phyloP scores from a whole-genome alignment of 37 sponge, comb jelly and placozoan genomes.

The Lycopodina hypogea region DNA sequence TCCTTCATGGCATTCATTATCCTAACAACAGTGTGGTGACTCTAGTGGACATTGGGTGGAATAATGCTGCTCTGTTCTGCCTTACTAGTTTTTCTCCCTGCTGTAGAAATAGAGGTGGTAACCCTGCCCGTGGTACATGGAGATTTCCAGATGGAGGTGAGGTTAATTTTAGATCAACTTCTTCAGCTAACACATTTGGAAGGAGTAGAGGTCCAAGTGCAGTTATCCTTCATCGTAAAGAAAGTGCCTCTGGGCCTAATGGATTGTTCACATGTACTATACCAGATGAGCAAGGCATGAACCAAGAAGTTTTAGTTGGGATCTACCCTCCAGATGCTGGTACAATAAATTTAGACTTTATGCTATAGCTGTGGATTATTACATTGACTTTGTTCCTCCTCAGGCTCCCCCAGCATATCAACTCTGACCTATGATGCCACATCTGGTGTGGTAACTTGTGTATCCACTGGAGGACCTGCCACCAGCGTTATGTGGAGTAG shows the following conservation, averaged over 20 bases:
- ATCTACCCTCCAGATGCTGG: background rate
- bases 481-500: constrained; percentile 29
- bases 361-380: background rate
- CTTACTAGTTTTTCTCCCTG: background rate
- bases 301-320: constrained; percentile 23
- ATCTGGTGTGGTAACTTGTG: constrained; percentile 13
- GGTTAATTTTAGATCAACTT: background rate
- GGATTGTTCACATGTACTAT: constrained; percentile 26
- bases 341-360: background rate
- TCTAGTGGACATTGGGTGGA: constrained; percentile 4
- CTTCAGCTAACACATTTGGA: background rate
- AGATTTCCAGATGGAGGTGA: background rate
- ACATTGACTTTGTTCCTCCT: background rate
- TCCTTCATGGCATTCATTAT: background rate
- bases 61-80: constrained; percentile 8
- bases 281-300: background rate
- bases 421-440: background rate
- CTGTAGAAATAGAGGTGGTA: background rate
- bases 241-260: background rate
- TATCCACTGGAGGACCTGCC: constrained; percentile 37
- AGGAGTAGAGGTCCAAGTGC: background rate
- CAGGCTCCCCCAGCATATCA: background rate
- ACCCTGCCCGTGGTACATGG: background rate
- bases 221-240: background rate
- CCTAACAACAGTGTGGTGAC: constrained; percentile 25